A percentile compares a stretch with the other conserved stretches of the same genome.
Evolutionary conservation across 2,797 vertebrate species (phyloP).

Genomic region (Australoheros facetus): DNA sequence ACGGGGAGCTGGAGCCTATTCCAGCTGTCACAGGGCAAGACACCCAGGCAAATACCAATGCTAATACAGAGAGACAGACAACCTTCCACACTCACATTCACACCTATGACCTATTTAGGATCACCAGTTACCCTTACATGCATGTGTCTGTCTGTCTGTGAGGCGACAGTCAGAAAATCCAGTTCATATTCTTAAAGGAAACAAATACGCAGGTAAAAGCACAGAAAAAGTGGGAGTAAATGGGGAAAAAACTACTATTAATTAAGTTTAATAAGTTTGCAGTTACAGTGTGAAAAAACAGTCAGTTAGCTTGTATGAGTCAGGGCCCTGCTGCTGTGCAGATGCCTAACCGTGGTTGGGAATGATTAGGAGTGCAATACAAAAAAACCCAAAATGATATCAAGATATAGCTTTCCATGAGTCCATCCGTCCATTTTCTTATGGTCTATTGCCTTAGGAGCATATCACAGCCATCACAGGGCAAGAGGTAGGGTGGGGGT

Average conservation of each 20-base stretch:
- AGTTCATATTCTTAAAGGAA: background rate
- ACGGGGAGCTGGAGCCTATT: no score
- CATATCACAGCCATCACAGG: no score
- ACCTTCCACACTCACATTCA: background rate
- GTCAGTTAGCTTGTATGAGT: background rate
- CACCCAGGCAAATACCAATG: background rate
- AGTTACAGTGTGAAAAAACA: background rate
- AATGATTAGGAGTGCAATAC: background rate
- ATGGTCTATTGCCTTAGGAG: background rate
- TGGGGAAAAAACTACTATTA: background rate
- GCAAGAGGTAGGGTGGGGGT: no score
- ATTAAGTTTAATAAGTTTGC: background rate
- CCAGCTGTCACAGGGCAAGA: no score
- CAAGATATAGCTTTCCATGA: background rate
- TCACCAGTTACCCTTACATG: background rate
- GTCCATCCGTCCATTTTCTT: no score
- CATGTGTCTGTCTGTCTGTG: background rate
- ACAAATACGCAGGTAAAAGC: no score
- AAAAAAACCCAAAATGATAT: background rate
- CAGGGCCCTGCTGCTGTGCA: no score
- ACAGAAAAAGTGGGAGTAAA: background rate
- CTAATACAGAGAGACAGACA: background rate
- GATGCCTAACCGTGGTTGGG: no score
- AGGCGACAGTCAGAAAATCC: background rate
- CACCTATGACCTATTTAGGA: background rate